phyloP scores from a whole-genome alignment of 1,140 invertebrate genomes.

The Scaptomyza graminum region DNA sequence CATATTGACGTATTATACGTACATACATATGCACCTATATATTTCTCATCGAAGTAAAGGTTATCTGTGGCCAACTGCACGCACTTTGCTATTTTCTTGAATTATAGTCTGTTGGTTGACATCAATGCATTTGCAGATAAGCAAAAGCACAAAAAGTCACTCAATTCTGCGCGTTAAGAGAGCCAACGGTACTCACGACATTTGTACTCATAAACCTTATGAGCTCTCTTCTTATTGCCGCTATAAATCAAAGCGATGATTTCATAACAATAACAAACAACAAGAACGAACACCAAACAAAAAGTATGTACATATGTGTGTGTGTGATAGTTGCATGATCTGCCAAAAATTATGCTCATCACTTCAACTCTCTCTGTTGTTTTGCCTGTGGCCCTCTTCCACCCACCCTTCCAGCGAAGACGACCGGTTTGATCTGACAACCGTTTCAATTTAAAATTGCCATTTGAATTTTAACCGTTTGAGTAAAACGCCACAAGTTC shows the following conservation, averaged over 20 bases:
- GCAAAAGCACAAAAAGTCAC: slow-evolving; percentile 11
- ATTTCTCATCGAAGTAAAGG: slow-evolving; percentile 19
- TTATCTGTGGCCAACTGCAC: slow-evolving; percentile 23
- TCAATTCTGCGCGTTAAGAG: background rate
- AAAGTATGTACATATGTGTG: background rate
- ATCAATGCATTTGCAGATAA: slow-evolving; percentile 18
- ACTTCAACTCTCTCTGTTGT: slow-evolving; percentile 18
- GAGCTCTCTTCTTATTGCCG: background rate
- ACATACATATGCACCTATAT: background rate
- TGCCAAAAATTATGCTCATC: slow-evolving; percentile 40
- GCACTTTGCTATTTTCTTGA: slow-evolving; percentile 27
- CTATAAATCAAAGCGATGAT: slow-evolving; percentile 41
- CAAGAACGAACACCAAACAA: slow-evolving; percentile 30
- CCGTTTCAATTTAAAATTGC: slow-evolving; percentile 42
- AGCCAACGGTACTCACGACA: background rate
- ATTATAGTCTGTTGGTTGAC: slow-evolving; percentile 7
- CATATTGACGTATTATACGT: background rate
- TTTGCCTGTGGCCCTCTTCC: background rate
- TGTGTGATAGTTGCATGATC: slow-evolving; percentile 21
- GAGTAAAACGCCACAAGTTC: slow-evolving; percentile 26
- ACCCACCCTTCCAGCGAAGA: background rate
- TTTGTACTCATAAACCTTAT: background rate
- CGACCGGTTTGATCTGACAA: slow-evolving; percentile 46
- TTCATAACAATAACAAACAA: slow-evolving; percentile 45
- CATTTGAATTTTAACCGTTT: slow-evolving; percentile 65